These are phyloP conservation scores for Metalampra italica DNA, from an alignment of 2,888 invertebrate genomes.

Conservation along the genomic window DNA sequence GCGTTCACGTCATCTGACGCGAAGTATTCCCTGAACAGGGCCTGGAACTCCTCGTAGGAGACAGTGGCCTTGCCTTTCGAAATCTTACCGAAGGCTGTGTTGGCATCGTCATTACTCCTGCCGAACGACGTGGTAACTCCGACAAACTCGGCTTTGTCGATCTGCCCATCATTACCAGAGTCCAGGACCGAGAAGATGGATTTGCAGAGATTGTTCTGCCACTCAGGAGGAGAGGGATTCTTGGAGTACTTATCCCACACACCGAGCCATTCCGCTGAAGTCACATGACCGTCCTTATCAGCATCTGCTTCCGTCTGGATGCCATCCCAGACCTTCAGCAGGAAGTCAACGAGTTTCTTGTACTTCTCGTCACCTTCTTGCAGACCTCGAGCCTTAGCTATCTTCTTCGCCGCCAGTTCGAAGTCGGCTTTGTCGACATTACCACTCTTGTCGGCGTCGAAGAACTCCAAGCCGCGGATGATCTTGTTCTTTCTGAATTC, in stretches of 20 bases:
- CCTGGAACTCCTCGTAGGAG: neutral
- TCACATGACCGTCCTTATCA: constrained; percentile 88
- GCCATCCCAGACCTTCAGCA: constrained; percentile 88
- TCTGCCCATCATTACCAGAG: neutral
- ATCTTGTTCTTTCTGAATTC: constrained; percentile 89
- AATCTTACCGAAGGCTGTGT: constrained; percentile 46
- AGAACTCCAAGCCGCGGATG: constrained; percentile 87
- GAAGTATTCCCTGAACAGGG: constrained; percentile 86
- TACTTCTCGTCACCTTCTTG: neutral
- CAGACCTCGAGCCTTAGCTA: neutral
- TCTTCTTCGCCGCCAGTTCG: neutral
- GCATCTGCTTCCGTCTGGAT: constrained; percentile 84
- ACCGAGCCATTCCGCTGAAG: constrained; percentile 84
- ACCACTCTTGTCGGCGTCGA: constrained; percentile 89
- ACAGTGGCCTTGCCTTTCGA: neutral
- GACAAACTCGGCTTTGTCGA: neutral
- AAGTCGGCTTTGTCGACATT: constrained; percentile 82
- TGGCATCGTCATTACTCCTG: neutral
- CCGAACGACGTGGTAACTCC: neutral
- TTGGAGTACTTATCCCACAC: neutral
- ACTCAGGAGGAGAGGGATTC: neutral
- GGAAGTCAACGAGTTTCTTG: constrained; percentile 39
- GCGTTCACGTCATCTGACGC: neutral
- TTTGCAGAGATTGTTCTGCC: neutral
- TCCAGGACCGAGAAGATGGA: neutral